phyloP scores from a whole-genome alignment of 2,797 vertebrate genomes.

The Falco columbarius region DNA sequence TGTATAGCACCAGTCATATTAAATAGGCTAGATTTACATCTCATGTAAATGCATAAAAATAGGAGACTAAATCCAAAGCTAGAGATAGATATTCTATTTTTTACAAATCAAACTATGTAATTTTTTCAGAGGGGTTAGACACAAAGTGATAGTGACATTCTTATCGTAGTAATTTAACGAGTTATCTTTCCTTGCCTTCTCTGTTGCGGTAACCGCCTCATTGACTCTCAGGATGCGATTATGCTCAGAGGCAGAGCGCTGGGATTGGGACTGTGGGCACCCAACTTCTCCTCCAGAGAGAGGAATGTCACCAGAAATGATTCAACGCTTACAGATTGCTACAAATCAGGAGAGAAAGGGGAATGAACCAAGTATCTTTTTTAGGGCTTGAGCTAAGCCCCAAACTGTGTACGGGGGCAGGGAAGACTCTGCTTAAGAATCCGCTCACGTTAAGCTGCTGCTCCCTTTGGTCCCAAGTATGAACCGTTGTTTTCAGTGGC shows the following conservation, averaged over 20 bases:
- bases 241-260: not conserved
- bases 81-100: conserved; percentile 6
- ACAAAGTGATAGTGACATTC: not conserved
- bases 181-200: not conserved
- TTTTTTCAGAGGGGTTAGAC: not conserved
- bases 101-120: not conserved
- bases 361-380: not conserved
- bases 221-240: not conserved
- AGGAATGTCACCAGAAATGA: not conserved
- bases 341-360: not conserved
- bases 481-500: fast-evolving
- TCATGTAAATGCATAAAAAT: conserved; percentile 44
- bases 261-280: not conserved
- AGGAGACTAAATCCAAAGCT: not conserved
- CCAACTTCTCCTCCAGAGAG: not conserved
- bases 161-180: not conserved
- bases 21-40: conserved; percentile 26
- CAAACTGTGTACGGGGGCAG: fast-evolving
- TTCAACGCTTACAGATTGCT: not conserved
- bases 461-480: not conserved
- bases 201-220: not conserved
- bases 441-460: not conserved
- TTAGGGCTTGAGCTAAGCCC: not conserved
- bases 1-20: not conserved
- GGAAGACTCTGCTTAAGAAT: not conserved